A percentile compares a stretch with the other conserved stretches of the same genome.
phyloP scores from a whole-genome alignment of 2,113 vertebrate species.

The Fulmarus glacialis region DNA sequence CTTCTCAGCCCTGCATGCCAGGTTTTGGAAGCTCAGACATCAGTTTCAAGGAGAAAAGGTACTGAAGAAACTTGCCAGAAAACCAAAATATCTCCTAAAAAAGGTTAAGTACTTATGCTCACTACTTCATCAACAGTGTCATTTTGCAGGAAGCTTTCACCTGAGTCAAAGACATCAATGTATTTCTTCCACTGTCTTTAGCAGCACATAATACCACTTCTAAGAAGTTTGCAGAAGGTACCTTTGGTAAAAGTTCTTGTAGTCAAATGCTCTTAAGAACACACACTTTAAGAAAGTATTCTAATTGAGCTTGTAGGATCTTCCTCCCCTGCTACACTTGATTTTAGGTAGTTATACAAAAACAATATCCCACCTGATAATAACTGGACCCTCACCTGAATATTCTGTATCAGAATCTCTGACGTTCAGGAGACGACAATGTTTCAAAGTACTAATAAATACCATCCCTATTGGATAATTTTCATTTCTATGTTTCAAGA shows the following conservation, averaged over 20 bases:
- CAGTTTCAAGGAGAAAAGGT: background rate
- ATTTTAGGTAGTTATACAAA: background rate
- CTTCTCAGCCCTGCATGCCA: background rate
- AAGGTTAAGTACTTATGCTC: background rate
- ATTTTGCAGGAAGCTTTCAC: background rate
- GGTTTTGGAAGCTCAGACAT: background rate
- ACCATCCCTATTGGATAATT: background rate
- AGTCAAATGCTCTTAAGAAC: background rate
- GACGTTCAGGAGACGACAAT: background rate
- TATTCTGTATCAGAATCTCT: background rate
- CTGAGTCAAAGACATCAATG: accelerated
- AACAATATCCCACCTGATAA: background rate
- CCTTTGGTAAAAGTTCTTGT: background rate
- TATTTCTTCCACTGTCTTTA: background rate
- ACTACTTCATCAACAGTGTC: background rate
- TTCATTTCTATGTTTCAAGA: background rate
- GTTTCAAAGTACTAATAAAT: background rate
- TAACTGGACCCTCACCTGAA: background rate
- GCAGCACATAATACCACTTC: background rate
- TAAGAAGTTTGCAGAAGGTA: background rate
- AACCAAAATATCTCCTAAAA: background rate
- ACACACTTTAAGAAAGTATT: background rate
- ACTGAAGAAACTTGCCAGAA: background rate
- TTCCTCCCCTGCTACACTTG: background rate
- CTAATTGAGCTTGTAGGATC: background rate